These are phyloP conservation scores for Peromyscus polionotus DNA, from an alignment of 2,113 vertebrate species.

Conservation along the genomic window DNA sequence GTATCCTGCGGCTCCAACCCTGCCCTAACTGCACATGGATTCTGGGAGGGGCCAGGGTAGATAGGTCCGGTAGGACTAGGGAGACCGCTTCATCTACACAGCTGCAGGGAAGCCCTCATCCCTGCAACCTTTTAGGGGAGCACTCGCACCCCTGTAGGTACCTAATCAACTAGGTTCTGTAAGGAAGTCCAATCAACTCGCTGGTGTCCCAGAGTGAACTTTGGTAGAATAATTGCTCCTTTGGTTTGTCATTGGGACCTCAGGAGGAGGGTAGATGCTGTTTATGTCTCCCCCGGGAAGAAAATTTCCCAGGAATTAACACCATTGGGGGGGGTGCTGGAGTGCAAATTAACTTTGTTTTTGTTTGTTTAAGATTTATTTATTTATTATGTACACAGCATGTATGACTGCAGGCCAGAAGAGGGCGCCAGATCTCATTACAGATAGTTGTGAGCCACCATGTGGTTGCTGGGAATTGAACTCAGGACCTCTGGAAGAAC, in stretches of 20 bases:
- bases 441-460: no score
- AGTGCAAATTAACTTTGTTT: not conserved
- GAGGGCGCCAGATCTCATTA: no score
- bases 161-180: not conserved
- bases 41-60: not conserved
- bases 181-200: not conserved
- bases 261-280: not conserved
- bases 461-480: no score
- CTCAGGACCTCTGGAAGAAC: no score
- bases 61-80: not conserved
- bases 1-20: not conserved
- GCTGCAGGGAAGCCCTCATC: not conserved
- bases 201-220: no score
- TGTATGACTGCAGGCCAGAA: no score
- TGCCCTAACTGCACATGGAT: not conserved
- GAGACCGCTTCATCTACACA: not conserved
- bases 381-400: no score
- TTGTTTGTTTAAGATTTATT: no score
- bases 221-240: no score
- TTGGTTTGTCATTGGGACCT: not conserved
- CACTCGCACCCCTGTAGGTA: not conserved
- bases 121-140: not conserved
- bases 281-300: not conserved
- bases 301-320: not conserved
- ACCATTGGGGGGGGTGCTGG: not conserved